Base-by-base conservation (phyloP, 2,113 vertebrate genomes). In the Turdus rufiventris region DNA sequence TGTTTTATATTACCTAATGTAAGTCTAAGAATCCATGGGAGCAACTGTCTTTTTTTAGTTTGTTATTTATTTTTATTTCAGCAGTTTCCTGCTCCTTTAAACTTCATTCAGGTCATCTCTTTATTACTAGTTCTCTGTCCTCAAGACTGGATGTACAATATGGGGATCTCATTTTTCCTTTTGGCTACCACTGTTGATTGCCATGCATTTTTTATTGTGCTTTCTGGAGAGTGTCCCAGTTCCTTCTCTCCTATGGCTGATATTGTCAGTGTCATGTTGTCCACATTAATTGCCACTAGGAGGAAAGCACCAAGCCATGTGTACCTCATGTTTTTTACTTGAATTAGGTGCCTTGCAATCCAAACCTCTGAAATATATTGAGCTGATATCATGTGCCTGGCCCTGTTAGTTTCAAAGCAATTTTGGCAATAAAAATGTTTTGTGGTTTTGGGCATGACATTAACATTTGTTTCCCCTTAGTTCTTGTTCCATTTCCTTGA, bases 381-480 rank as follows among this genome's bases (percentile, higher is more conserved):
- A 92, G 77, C 74, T 91, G 68, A 51, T 96, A 94, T 33, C 87
- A 42, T 56, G 53, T 88, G 95, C 86, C 94, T 78, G 56, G 71
- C 89, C 75, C 67, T 81, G 77, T 97, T 96, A 97, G 53, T 96
- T 96, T 96, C 95, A 97, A 96, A 96, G 85, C 68, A 85, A 51
- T 90, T 96, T 95, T 96, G 86, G 87, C 95, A 95, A 78, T 96
- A 91, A 93, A 96, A 95, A 90, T 83, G 76, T 94, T 97, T 96
- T 94, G 85, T 97, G 91, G 85, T 96, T 96, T 95, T 88, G 56
- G 73, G 68, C 85, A 95, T 79, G 94, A 93, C 89, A 89, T 95
- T 95, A 91, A 94, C 95, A 97, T 97, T 97, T 96, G 94, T 96
- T 97, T 97, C 91, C 88, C 63, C 93, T 96, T 96, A 96, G 76